A percentile compares a stretch with the other conserved stretches of the same genome.
phyloP scores from a whole-genome alignment of 2,888 invertebrate genomes.

The Coenonympha glycerion region DNA sequence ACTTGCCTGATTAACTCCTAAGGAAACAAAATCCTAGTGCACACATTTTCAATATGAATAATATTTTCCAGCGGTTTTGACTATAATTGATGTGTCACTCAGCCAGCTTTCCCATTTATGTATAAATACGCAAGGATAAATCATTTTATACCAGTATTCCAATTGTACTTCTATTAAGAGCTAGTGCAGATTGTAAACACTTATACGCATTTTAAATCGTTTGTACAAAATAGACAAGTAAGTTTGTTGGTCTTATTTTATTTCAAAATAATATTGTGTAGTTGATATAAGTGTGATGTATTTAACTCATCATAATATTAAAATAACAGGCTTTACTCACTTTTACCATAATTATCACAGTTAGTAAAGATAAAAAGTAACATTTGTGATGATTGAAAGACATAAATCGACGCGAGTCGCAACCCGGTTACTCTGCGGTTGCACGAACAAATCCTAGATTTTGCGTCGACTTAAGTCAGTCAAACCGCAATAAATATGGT shows the following conservation, averaged over 20 bases:
- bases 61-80: too few relatives aligned
- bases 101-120: too few relatives aligned
- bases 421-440: background rate
- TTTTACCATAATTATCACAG: slow-evolving; percentile 5
- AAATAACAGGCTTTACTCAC: slow-evolving; percentile 12
- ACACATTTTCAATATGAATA: too few relatives aligned
- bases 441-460: background rate
- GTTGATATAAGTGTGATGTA: slow-evolving; percentile 5
- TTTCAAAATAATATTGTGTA: slow-evolving; percentile 14
- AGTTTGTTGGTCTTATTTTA: slow-evolving; percentile 20
- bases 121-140: slow-evolving; percentile 7
- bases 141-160: slow-evolving; percentile 21
- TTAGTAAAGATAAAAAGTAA: slow-evolving; percentile 1
- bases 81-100: too few relatives aligned
- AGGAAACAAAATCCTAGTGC: too few relatives aligned
- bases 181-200: slow-evolving; percentile 17
- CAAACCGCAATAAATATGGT: slow-evolving; percentile 44
- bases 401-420: background rate
- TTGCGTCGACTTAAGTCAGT: slow-evolving; percentile 2
- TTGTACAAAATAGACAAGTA: slow-evolving; percentile 24
- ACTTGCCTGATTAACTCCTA: too few relatives aligned
- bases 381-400: background rate
- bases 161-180: slow-evolving; percentile 11
- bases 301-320: slow-evolving; percentile 5
- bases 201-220: slow-evolving; percentile 18